Conservation (phyloP, 2,797 vertebrate genomes). For the Trichosurus vulpecula region DNA sequence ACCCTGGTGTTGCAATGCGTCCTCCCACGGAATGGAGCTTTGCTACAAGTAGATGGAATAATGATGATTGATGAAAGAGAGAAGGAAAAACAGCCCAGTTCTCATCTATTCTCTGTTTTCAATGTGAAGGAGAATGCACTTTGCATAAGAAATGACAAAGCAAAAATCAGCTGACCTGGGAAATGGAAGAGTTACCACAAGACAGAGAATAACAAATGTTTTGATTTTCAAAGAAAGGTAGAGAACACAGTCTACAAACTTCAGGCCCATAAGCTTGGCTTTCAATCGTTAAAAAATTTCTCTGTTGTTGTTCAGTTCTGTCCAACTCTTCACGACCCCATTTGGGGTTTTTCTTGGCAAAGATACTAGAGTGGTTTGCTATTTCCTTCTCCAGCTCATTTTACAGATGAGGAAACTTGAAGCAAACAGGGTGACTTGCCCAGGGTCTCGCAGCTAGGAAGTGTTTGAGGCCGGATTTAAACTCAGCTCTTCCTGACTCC, state of each 20-base stretch:
- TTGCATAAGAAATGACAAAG: not conserved
- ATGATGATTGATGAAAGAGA: not conserved
- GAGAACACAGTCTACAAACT: not conserved
- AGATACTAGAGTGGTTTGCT: too few relatives aligned
- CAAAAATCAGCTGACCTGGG: not conserved
- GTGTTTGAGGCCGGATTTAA: not conserved
- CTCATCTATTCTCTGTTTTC: not conserved
- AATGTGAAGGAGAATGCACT: not conserved
- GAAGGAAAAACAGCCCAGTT: not conserved
- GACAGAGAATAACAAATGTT: too few relatives aligned
- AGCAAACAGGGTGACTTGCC: not conserved
- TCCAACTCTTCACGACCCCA: too few relatives aligned
- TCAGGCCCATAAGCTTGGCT: not conserved
- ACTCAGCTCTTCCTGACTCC: not conserved
- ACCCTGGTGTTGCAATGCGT: not conserved
- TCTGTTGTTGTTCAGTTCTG: too few relatives aligned
- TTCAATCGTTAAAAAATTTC: too few relatives aligned
- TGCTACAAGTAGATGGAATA: not conserved
- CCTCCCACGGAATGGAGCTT: not conserved
- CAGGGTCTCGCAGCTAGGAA: not conserved
- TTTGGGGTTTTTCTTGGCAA: too few relatives aligned
- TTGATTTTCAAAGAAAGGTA: not conserved
- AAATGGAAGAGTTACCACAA: not conserved
- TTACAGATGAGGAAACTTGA: not conserved
- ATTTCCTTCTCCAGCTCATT: not conserved